Base-by-base conservation (phyloP, 2,113 vertebrate species). In the Fregata magnificens region DNA sequence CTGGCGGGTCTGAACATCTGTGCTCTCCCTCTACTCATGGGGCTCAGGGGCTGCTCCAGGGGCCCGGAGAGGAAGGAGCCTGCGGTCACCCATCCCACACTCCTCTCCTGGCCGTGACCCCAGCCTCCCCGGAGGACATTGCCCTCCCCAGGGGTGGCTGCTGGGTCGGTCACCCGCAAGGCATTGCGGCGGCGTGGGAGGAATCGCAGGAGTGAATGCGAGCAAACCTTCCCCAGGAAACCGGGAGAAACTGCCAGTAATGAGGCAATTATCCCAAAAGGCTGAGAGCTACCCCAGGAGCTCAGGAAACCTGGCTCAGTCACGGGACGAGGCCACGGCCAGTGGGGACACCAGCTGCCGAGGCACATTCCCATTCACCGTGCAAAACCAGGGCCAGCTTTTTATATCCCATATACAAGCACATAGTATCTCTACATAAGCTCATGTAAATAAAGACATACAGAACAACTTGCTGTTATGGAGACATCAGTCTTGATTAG, bases 61-160 rank as follows among this genome's bases (percentile, higher is more conserved):
- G 40, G 14, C 20, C 22, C 0, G 1, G 31, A 42, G 52, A 26
- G 17, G 11, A 56, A 19, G 8, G 13, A 55, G 4, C 13, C 50
- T 15, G 61, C 3, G 2, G 2, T 31, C 31, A 4, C 8, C 40
- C 18, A 2, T 18, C 26, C 62, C 14, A 2, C 0, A 3, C 5
- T 26, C 22, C 55, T 13, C 26, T 38, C 53, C 21, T 13, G 0
- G 67, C 45, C 15, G 0, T 0, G 6, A 50, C 56, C 40, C 3
- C 3, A 0, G 20, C 52, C 32, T 38, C 21, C 38, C 58, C 21
- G 5, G 11, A 53, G 86, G 36, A 11, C 80, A 38, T 4, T 69
- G 76, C 29, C 63, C 65, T 78, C 9, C 58, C 49, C 10, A 5
- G 3, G 40, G 13, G 5, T 7, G 10, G 36, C 36, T 9, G 61